Evolutionary conservation across 1,140 invertebrate genomes (phyloP).

Genomic region (Diachasmimorpha longicaudata): DNA sequence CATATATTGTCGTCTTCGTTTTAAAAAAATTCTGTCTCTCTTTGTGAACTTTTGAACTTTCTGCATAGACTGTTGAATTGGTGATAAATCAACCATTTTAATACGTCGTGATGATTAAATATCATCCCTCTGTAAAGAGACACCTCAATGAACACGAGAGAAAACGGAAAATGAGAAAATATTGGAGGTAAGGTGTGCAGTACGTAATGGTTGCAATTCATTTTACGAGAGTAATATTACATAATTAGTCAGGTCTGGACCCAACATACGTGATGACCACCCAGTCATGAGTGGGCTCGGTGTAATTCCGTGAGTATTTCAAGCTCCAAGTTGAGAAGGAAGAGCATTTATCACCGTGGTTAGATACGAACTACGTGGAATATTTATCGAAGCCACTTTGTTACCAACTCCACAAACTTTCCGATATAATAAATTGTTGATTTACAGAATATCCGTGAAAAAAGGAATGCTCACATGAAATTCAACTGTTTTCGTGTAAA

Average conservation of each 20-base stretch:
- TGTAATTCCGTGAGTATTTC: background rate
- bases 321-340: background rate
- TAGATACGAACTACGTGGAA: background rate
- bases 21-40: too few species aligned
- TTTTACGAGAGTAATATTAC: background rate
- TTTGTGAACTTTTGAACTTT: background rate
- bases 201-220: background rate
- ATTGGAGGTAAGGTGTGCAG: background rate
- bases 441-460: background rate
- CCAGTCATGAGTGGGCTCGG: background rate
- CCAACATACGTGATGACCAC: background rate
- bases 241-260: background rate
- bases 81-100: too few species aligned
- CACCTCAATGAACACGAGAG: background rate
- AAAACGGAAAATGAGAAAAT: background rate
- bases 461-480: background rate
- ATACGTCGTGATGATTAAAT: background rate
- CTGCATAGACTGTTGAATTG: too few species aligned
- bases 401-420: background rate
- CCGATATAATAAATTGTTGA: background rate
- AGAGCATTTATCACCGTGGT: background rate
- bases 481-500: background rate
- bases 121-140: background rate
- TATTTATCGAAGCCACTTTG: background rate
- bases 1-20: too few species aligned